These are phyloP conservation scores for Globicephala melas DNA, from an alignment of 2,113 vertebrate species.

Conservation along the genomic window DNA sequence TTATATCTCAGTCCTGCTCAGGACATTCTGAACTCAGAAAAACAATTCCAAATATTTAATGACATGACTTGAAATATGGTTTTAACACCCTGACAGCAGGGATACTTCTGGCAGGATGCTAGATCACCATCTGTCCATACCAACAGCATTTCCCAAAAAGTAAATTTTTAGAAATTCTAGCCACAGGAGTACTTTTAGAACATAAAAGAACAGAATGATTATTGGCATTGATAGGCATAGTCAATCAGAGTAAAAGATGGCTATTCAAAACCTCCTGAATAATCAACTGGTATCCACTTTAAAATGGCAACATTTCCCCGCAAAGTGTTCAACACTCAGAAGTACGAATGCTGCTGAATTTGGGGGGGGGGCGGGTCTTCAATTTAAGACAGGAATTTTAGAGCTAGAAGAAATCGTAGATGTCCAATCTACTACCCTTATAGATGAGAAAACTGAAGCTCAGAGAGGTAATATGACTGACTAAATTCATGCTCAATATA, in stretches of 20 bases:
- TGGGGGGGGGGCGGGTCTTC: background rate
- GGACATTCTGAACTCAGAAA: conserved; percentile 57
- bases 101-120: conserved; percentile 19
- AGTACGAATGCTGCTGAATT: background rate
- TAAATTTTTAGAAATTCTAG: conserved; percentile 52
- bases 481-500: background rate
- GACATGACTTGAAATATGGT: conserved; percentile 48
- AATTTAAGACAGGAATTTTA: background rate
- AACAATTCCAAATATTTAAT: conserved; percentile 68
- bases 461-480: background rate
- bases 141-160: conserved; percentile 31
- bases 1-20: background rate
- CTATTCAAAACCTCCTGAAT: conserved; percentile 49
- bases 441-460: conserved; percentile 14
- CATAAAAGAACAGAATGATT: conserved; percentile 61
- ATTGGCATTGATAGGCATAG: conserved; percentile 41
- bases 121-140: conserved; percentile 40
- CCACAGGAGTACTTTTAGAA: conserved; percentile 53
- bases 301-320: background rate
- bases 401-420: background rate
- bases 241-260: background rate
- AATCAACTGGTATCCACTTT: background rate
- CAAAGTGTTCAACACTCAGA: background rate
- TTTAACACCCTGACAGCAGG: conserved; percentile 29
- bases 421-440: background rate